Evolutionary conservation across 2,888 invertebrate genomes (phyloP).

Genomic region (Xiphydria camelus): DNA sequence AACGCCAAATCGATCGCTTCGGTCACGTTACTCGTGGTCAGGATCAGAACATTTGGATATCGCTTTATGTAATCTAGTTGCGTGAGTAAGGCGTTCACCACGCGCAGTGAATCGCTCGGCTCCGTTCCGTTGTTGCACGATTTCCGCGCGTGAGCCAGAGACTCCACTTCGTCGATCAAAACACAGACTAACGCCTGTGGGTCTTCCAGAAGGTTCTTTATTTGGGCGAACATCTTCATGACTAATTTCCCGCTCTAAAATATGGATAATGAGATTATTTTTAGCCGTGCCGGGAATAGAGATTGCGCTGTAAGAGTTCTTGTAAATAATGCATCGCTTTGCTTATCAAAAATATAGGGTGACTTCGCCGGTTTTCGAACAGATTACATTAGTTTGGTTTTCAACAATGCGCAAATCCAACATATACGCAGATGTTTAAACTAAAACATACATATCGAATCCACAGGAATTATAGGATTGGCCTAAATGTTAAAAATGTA

Average conservation of each 20-base stretch:
- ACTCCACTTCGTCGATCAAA: conserved; percentile 96
- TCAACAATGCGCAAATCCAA: too few species aligned
- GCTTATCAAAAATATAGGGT: too few species aligned
- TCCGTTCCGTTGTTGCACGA: conserved; percentile 76
- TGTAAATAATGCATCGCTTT: too few species aligned
- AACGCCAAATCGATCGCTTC: conserved; percentile 94
- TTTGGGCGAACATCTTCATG: conserved; percentile 86
- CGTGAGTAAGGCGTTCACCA: conserved; percentile 94
- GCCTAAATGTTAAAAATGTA: too few species aligned
- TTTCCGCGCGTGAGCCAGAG: conserved; percentile 85
- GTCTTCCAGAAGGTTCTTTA: conserved; percentile 79
- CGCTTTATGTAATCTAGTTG: conserved; percentile 89
- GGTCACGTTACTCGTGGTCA: conserved; percentile 95
- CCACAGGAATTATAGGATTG: too few species aligned
- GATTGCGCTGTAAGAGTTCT: too few species aligned
- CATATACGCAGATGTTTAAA: too few species aligned
- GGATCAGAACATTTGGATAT: conserved; percentile 86
- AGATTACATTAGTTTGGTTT: too few species aligned
- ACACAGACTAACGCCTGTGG: conserved; percentile 80
- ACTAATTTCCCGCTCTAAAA: conserved; percentile 93
- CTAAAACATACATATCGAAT: too few species aligned
- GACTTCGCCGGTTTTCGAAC: too few species aligned
- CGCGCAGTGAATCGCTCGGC: conserved; percentile 93
- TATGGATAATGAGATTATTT: too few species aligned
- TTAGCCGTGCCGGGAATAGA: too few species aligned